These are phyloP conservation scores for Brachionus rubens DNA, from an alignment of 1,140 invertebrate genomes.

Conservation along the genomic window DNA sequence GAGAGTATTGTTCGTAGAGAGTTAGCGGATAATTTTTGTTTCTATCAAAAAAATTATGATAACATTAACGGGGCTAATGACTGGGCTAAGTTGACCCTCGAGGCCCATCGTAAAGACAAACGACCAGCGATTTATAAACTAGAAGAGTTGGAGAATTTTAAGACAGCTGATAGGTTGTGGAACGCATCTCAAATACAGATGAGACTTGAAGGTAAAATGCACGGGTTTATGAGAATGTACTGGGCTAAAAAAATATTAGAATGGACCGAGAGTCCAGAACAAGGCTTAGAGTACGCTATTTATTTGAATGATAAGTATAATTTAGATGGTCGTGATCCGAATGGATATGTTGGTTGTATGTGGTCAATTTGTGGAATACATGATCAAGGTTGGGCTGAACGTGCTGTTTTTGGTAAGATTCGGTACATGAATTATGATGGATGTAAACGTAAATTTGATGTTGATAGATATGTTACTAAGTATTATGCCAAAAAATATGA, in stretches of 20 bases:
- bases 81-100: constrained; percentile 77
- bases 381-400: constrained; percentile 83
- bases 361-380: constrained; percentile 72
- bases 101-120: constrained; percentile 76
- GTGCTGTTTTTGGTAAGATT: constrained; percentile 82
- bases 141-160: constrained; percentile 69
- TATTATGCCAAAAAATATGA: constrained; percentile 51
- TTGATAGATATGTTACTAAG: constrained; percentile 69
- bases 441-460: constrained; percentile 81
- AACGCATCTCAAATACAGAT: constrained; percentile 82
- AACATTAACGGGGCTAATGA: constrained; percentile 68
- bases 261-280: constrained; percentile 75
- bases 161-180: constrained; percentile 84
- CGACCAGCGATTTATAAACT: constrained; percentile 71
- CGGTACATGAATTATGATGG: constrained; percentile 86
- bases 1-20: constrained; percentile 81
- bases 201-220: constrained; percentile 79
- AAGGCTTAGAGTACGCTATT: constrained; percentile 72
- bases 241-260: constrained; percentile 90
- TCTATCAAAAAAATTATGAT: constrained; percentile 78
- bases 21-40: constrained; percentile 85
- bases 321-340: constrained; percentile 81
- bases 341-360: constrained; percentile 77
- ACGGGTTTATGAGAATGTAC: constrained; percentile 87
- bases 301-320: constrained; percentile 82